Evolutionary conservation across 2,888 invertebrate species (phyloP), one percentile per base, ranked within the genome.

Genomic region (Dasypogon diadema): DNA sequence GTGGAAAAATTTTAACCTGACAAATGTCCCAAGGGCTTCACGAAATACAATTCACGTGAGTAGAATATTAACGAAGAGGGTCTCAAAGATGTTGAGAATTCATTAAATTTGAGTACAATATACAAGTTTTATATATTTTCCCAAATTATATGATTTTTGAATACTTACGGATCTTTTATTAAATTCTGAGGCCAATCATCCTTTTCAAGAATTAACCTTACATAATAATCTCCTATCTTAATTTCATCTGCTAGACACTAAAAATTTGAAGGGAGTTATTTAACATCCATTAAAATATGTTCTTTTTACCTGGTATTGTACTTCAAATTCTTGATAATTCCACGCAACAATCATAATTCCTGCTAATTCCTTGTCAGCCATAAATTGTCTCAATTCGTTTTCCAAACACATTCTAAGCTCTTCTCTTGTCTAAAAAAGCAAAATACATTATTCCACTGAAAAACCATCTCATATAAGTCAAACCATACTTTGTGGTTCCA

Each of bases 241-340:
- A 99, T 96, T 88, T 99, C 99, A 81, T 98, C 97, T 75, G 94
- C 92, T 79, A 99, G 89, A 82, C 98, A 97, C 79, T 83, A 51
- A 24, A n/a, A 68, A 75, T 55, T 21, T 22, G 2, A n/a, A n/a
- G n/a, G n/a, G n/a, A n/a, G n/a, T n/a, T n/a, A n/a, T n/a, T n/a
- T n/a, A n/a, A n/a, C n/a, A n/a, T n/a, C n/a, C n/a, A n/a, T n/a
- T n/a, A n/a, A n/a, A n/a, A n/a, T n/a, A n/a, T 21, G 48, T 37
- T 12, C 14, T 12, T n/a, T 4, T 4, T 68, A 83, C 83, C 83
- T 93, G 92, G 88, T 99, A 99, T 82, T 92, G 92, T 12, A 98
- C 92, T 88, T 98, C 96, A 84, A 99, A 96, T 87, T 99, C 99
- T 48, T 94, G 92, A 88, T 99, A 97, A 88, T 99, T 99, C 99